phyloP scores from a whole-genome alignment of 2,113 vertebrate genomes.

The Platysteira castanea region DNA sequence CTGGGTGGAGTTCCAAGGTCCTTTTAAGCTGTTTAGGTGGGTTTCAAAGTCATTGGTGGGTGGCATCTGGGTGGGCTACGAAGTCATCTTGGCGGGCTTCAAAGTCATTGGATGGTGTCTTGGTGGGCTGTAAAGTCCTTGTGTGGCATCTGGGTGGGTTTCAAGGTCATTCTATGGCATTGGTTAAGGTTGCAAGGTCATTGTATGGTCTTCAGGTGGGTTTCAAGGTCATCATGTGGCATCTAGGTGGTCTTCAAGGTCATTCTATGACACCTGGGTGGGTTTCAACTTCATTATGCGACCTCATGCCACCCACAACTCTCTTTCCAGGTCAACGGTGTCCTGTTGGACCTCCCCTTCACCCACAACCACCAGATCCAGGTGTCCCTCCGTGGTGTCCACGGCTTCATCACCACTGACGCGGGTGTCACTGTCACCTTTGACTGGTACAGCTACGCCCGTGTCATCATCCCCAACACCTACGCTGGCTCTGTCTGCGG shows the following conservation, averaged over 20 bases:
- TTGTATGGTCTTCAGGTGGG: not conserved
- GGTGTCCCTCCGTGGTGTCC: not conserved
- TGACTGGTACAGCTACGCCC: slow-evolving; percentile 67
- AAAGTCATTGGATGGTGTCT: not conserved
- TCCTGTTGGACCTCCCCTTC: slow-evolving; percentile 40
- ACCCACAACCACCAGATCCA: not conserved
- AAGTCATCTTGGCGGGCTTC: not conserved
- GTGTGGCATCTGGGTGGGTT: not conserved
- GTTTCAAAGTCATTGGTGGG: fast-evolving
- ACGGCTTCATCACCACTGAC: slow-evolving; percentile 56
- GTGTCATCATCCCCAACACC: slow-evolving; percentile 56
- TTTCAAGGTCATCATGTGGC: not conserved
- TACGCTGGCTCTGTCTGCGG: slow-evolving; percentile 43
- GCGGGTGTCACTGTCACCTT: slow-evolving; percentile 59
- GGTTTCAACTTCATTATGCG: not conserved
- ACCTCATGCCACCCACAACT: fast-evolving
- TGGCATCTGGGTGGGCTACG: not conserved
- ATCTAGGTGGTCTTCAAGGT: not conserved
- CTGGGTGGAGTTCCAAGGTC: not conserved
- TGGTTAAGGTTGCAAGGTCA: too few relatives aligned
- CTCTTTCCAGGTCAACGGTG: not conserved
- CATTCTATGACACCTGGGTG: fast-evolving
- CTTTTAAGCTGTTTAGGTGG: not conserved
- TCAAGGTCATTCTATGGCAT: fast-evolving
- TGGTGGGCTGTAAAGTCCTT: not conserved